phyloP scores from a whole-genome alignment of 2,113 vertebrate species.

The Ciconia stormi region DNA sequence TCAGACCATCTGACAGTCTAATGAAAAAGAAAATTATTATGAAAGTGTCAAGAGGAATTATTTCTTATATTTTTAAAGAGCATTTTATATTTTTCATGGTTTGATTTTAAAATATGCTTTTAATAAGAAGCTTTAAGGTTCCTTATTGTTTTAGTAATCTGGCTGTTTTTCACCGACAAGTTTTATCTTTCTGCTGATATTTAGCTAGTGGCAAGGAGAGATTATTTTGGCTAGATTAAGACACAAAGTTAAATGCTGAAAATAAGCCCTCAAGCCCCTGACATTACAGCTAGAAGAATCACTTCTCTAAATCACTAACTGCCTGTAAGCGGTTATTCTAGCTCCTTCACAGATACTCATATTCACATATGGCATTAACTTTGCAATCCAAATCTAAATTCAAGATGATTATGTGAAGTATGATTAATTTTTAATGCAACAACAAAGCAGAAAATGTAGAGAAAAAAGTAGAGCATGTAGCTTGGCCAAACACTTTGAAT shows the following conservation, averaged over 20 bases:
- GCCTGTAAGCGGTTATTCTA: background rate
- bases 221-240: constrained; percentile 33
- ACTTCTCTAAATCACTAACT: constrained; percentile 6
- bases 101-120: background rate
- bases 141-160: constrained; percentile 4
- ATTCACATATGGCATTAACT: background rate
- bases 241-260: background rate
- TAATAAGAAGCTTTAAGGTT: background rate
- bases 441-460: background rate
- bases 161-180: background rate
- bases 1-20: background rate
- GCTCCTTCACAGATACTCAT: background rate
- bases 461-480: background rate
- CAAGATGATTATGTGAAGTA: constrained; percentile 8
- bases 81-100: background rate
- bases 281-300: background rate
- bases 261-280: background rate
- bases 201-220: background rate
- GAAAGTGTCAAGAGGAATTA: background rate
- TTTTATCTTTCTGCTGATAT: constrained; percentile 4
- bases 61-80: background rate
- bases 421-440: constrained; percentile 13
- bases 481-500: background rate
- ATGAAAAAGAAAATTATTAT: background rate
- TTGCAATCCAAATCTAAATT: background rate